Percentiles rank a stretch among this genome's conserved stretches.
Conservation (phyloP, 2,888 invertebrate genomes). For the Dicycla oo region DNA sequence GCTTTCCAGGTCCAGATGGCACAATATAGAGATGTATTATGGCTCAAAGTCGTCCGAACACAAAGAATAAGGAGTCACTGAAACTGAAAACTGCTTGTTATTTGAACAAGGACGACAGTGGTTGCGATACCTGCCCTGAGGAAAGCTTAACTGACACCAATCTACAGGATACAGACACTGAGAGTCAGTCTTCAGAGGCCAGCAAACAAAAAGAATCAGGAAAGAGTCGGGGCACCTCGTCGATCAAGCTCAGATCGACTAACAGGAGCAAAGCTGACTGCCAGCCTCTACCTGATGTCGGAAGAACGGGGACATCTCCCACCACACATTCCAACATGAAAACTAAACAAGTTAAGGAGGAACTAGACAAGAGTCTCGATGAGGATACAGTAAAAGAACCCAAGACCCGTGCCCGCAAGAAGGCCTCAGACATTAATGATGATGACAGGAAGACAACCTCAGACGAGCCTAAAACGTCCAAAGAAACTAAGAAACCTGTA, state of each 20-base stretch:
- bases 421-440: slow-evolving; percentile 83
- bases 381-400: slow-evolving; percentile 85
- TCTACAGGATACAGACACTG: slow-evolving; percentile 56
- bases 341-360: slow-evolving; percentile 88
- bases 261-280: slow-evolving; percentile 71
- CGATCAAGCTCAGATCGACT: slow-evolving; percentile 72
- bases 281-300: slow-evolving; percentile 86
- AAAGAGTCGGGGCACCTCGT: slow-evolving; percentile 61
- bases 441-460: slow-evolving; percentile 83
- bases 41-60: slow-evolving; percentile 72
- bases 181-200: slow-evolving; percentile 52
- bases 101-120: slow-evolving; percentile 65
- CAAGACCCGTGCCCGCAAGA: slow-evolving; percentile 88
- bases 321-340: slow-evolving; percentile 90
- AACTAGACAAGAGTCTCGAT: slow-evolving; percentile 85
- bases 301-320: slow-evolving; percentile 84
- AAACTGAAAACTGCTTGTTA: slow-evolving; percentile 58
- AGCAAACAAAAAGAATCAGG: slow-evolving; percentile 47
- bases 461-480: slow-evolving; percentile 87
- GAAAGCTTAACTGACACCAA: slow-evolving; percentile 60
- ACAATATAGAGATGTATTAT: slow-evolving; percentile 72
- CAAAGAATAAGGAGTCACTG: slow-evolving; percentile 71
- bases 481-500: slow-evolving; percentile 83
- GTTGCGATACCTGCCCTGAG: slow-evolving; percentile 67
- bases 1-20: slow-evolving; percentile 83